Evolutionary conservation across 2,113 vertebrate genomes (phyloP), one percentile per base, ranked within the genome.

Genomic region (Ifrita kowaldi): DNA sequence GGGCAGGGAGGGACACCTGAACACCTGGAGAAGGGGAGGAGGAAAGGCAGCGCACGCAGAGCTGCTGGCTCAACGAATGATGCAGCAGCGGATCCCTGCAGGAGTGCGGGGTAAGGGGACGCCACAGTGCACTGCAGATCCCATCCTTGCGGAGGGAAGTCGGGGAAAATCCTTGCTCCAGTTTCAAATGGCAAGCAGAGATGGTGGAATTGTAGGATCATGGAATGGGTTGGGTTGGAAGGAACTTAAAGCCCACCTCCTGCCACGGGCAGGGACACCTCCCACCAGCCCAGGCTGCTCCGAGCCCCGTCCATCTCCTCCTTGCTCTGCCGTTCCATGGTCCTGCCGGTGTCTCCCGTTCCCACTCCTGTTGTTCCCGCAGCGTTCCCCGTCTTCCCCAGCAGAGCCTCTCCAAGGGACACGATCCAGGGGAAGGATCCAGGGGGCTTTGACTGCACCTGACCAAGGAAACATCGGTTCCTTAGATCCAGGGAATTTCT

Each of bases 311-410:
- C 55, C 57, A 9, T 32, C n/a, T 9, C 11, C 65, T 39, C 59
- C 77, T 52, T 56, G 41, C 50, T 39, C 16, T 35, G 39, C 22
- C 28, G 16, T 12, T 6, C 37, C 53, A 6, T 37, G 64, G 23
- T 39, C 53, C 47, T 3, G 0, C 16, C 59, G 39, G 13, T 16
- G 15, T 39, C 35, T 56, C 13, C 14, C 13, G 2, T 35, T 59
- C 4, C 49, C 37, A 5, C 20, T 42, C 42, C 44, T 18, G 44
- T 10, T 50, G 44, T 26, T 22, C 39, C 20, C 59, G 35, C n/a
- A 35, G 21, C 0, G 0, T 9, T 27, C 6, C 18, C 27, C 27
- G 0, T 6, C 20, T 47, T 28, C 24, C 47, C 32, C 44, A 41
- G 76, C 47, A 83, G 28, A 67, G 35, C 28, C 4, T 15, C 35